Conservation (phyloP, 1,140 invertebrate genomes). For the Armadillidium nasatum region DNA sequence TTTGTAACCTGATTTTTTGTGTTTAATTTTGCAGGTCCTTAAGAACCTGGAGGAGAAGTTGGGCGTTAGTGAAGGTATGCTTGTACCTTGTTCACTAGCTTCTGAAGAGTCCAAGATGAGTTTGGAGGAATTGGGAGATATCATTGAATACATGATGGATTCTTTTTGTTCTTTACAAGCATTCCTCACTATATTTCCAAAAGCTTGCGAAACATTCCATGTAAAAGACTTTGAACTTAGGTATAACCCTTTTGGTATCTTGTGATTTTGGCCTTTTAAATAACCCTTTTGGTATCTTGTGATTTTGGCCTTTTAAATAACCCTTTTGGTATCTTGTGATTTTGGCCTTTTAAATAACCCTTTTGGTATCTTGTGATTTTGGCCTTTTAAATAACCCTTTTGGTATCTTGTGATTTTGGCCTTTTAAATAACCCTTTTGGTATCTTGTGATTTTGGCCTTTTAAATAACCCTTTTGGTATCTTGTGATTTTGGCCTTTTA, state of each 20-base stretch:
- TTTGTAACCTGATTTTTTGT: constrained; percentile 12
- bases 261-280: too few relatives aligned
- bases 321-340: too few relatives aligned
- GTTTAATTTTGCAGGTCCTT: constrained; percentile 48
- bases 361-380: too few relatives aligned
- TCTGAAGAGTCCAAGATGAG: constrained; percentile 36
- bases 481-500: too few relatives aligned
- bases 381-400: too few relatives aligned
- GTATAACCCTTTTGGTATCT: too few relatives aligned
- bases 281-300: too few relatives aligned
- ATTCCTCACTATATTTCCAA: constrained; percentile 61
- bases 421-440: constrained; percentile 38
- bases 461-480: too few relatives aligned
- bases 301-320: too few relatives aligned
- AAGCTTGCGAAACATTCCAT: constrained; percentile 54
- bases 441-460: too few relatives aligned
- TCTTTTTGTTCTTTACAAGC: constrained; percentile 61
- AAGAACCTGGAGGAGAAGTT: constrained; percentile 53
- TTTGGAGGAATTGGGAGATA: constrained; percentile 56
- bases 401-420: too few relatives aligned
- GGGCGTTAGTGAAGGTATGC: constrained; percentile 49
- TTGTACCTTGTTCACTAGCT: constrained; percentile 44
- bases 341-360: too few relatives aligned
- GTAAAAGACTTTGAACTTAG: constrained; percentile 56
- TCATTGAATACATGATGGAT: constrained; percentile 67